Percentiles rank a stretch among this genome's conserved stretches.
Evolutionary conservation across 1,140 invertebrate genomes (phyloP).

Genomic region (Ostrea denselamellosa): DNA sequence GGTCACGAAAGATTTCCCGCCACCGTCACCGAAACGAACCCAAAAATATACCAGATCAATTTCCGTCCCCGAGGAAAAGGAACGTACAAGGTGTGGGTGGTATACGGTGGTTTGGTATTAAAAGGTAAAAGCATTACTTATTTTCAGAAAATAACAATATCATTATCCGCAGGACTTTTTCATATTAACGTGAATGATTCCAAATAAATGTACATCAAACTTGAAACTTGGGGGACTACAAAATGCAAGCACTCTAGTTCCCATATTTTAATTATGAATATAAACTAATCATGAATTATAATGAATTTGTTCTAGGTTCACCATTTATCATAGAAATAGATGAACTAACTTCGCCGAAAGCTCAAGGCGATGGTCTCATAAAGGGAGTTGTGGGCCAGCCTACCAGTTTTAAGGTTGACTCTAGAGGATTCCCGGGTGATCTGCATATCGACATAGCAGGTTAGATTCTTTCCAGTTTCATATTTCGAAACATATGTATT

Average conservation of each 20-base stretch:
- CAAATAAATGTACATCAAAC: too few relatives aligned
- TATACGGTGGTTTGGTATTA: conserved; percentile 96
- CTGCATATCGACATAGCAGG: conserved; percentile 73
- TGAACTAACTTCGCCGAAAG: conserved; percentile 68
- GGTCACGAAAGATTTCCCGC: conserved; percentile 87
- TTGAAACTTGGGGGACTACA: too few relatives aligned
- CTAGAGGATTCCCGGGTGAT: conserved; percentile 77
- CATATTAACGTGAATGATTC: too few relatives aligned
- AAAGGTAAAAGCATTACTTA: too few relatives aligned
- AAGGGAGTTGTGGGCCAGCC: conserved; percentile 71
- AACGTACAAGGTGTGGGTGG: conserved; percentile 95
- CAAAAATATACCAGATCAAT: conserved; percentile 90
- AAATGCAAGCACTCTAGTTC: too few relatives aligned
- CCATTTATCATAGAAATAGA: conserved; percentile 74
- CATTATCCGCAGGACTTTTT: too few relatives aligned
- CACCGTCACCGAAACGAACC: conserved; percentile 88
- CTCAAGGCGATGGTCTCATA: conserved; percentile 74
- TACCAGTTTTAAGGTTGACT: conserved; percentile 78
- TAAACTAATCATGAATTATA: not conserved
- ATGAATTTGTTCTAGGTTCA: conserved; percentile 63
- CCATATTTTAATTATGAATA: too few relatives aligned
- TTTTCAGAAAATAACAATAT: too few relatives aligned
- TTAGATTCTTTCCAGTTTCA: conserved; percentile 45
- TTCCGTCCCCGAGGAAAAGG: conserved; percentile 93
- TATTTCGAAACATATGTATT: not conserved